A percentile compares a stretch with the other conserved stretches of the same genome.
These are phyloP conservation scores for Hemibagrus wyckioides DNA, from an alignment of 2,113 vertebrate genomes.

Conservation along the genomic window DNA sequence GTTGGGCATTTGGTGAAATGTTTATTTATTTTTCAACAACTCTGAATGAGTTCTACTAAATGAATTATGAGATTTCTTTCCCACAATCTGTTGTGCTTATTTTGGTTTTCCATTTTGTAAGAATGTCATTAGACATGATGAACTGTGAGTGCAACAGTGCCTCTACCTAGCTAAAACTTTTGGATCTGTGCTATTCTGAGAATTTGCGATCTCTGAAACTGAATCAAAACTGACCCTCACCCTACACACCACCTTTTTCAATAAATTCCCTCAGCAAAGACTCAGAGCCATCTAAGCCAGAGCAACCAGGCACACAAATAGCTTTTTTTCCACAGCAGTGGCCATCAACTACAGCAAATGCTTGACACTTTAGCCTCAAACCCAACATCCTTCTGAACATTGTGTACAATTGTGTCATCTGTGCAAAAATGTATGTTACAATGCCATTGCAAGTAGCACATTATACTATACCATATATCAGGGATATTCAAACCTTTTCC, in stretches of 20 bases:
- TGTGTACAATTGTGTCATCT: too few relatives aligned
- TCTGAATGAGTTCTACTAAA: neutral
- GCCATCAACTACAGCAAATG: neutral
- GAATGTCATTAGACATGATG: neutral
- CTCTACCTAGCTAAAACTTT: neutral
- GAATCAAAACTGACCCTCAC: too few relatives aligned
- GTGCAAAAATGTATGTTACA: too few relatives aligned
- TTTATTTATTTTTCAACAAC: neutral
- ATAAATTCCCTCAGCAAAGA: neutral
- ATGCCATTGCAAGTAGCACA: too few relatives aligned
- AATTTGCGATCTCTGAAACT: neutral
- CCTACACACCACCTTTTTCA: too few relatives aligned
- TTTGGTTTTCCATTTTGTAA: neutral
- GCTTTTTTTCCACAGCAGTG: neutral
- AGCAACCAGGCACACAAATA: neutral
- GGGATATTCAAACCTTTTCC: too few relatives aligned
- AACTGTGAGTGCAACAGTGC: neutral
- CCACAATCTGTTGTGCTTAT: neutral
- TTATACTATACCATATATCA: too few relatives aligned
- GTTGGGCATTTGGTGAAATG: neutral
- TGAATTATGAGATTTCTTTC: neutral
- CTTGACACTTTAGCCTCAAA: too few relatives aligned
- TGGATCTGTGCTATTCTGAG: neutral
- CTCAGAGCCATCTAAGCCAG: neutral
- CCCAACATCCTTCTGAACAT: too few relatives aligned